A percentile compares a stretch with the other conserved stretches of the same genome.
Conservation (phyloP, 2,888 invertebrate species). For the Troglohyphantes excavatus region DNA sequence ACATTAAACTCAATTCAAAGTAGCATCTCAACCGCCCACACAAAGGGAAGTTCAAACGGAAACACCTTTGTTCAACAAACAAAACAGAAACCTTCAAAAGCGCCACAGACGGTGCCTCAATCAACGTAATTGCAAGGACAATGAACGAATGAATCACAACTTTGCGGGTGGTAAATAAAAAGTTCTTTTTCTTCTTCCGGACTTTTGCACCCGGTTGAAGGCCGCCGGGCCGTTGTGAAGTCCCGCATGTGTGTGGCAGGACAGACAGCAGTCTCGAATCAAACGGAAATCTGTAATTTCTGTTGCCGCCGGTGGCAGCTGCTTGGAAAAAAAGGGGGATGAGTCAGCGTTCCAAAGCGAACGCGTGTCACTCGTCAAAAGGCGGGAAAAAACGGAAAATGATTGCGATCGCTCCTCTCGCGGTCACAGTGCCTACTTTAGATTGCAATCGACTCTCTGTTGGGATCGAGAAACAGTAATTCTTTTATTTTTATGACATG, state of each 20-base stretch:
- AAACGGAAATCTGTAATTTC: conserved; percentile 76
- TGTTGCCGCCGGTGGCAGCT: conserved; percentile 47
- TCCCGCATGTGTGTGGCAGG: conserved; percentile 41
- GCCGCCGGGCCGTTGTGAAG: conserved; percentile 16
- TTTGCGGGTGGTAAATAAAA: conserved; percentile 40
- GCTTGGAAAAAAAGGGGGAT: conserved; percentile 13
- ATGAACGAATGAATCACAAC: conserved; percentile 36
- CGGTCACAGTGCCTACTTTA: no score
- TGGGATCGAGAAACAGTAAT: no score
- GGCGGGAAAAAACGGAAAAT: neutral
- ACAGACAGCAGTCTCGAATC: conserved; percentile 39
- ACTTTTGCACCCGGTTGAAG: conserved; percentile 1
- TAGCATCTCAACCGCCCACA: neutral
- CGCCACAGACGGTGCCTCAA: neutral
- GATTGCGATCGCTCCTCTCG: neutral
- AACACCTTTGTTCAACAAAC: neutral
- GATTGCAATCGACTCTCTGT: no score
- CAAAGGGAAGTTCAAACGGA: neutral
- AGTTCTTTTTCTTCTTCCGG: conserved; percentile 20
- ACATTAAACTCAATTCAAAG: neutral
- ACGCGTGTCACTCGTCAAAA: conserved; percentile 70
- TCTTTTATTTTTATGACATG: no score
- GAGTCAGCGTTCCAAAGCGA: conserved; percentile 64
- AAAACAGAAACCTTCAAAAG: conserved; percentile 7
- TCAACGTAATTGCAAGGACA: conserved; percentile 3